Base-by-base conservation (phyloP, 2,888 invertebrate genomes). In the Anarsia innoxiella region DNA sequence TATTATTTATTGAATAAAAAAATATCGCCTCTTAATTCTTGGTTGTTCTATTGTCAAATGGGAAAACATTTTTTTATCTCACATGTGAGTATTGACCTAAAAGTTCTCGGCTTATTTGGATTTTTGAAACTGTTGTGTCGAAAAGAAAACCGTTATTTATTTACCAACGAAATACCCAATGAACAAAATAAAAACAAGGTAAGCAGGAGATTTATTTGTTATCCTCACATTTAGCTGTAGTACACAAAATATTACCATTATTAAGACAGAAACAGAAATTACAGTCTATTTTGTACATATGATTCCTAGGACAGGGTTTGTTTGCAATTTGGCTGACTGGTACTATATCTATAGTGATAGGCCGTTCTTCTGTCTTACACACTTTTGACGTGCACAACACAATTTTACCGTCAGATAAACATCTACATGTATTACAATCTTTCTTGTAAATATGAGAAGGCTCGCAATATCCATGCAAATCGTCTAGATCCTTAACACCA, bases 201-300 rank as follows among this genome's bases (percentile, higher is more conserved):
- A n/a, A n/a, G n/a, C n/a, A n/a, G n/a, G n/a, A n/a, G n/a, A n/a
- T n/a, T n/a, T n/a, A n/a, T n/a, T n/a, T n/a, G n/a, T n/a, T n/a
- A n/a, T n/a, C 25, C 1, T 41, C 45, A 48, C 82, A 80, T 31
- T 57, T 43, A 2, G 46, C 42, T 1, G 72, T 67, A 0, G 80
- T 73, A 46, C 82, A 83, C 5, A 82, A 44, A 2, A 72, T 68
- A 28, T 79, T 75, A 0, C 77, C 79, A 31, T 71, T 75, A 0
- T 53, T 45, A 27, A 79, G 43, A 35, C 82, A 83, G 40, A 68
- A 64, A 38, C 82, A 83, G 23, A 62, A 33, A 36, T 83, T 82
- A 31, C 82, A 83, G 12, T 66, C 66, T 2, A 79, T 55, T 34
- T 56, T 66, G 40, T 73, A 82, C 0, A 64, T 65, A 9, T 57